Conservation (phyloP, 2,113 vertebrate species). For the Cavia porcellus region DNA sequence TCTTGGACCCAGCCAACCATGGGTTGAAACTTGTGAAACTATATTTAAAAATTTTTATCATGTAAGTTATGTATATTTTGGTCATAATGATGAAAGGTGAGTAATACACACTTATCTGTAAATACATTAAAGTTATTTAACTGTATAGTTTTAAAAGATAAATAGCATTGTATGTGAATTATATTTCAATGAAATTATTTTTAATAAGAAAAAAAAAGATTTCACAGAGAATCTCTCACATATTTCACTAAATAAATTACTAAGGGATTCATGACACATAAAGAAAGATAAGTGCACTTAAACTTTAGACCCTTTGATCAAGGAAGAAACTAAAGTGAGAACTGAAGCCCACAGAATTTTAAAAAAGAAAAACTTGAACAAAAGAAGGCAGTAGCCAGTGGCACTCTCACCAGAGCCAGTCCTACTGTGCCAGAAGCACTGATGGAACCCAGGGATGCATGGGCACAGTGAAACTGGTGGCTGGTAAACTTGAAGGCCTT, state of each 20-base stretch:
- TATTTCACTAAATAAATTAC: background rate
- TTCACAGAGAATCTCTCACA: background rate
- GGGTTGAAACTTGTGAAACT: background rate
- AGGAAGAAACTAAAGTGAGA: too few relatives aligned
- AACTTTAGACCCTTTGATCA: too few relatives aligned
- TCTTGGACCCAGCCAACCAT: background rate
- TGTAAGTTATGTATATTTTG: background rate
- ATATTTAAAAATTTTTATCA: background rate
- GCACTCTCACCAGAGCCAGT: too few relatives aligned
- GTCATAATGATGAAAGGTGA: background rate
- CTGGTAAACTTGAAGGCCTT: too few relatives aligned
- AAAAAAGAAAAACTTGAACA: too few relatives aligned
- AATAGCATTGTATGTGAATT: background rate
- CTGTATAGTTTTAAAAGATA: background rate
- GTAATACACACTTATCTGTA: background rate
- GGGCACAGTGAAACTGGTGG: too few relatives aligned
- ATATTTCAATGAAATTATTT: background rate
- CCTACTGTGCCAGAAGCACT: too few relatives aligned
- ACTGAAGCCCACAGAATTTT: too few relatives aligned
- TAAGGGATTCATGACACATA: background rate
- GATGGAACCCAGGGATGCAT: too few relatives aligned
- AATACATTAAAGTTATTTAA: background rate
- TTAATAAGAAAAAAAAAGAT: background rate
- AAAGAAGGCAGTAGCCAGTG: too few relatives aligned
- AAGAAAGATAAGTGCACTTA: background rate